A percentile compares a stretch with the other conserved stretches of the same genome.
phyloP scores from a whole-genome alignment of 2,797 vertebrate genomes.

The Sardinella longiceps region DNA sequence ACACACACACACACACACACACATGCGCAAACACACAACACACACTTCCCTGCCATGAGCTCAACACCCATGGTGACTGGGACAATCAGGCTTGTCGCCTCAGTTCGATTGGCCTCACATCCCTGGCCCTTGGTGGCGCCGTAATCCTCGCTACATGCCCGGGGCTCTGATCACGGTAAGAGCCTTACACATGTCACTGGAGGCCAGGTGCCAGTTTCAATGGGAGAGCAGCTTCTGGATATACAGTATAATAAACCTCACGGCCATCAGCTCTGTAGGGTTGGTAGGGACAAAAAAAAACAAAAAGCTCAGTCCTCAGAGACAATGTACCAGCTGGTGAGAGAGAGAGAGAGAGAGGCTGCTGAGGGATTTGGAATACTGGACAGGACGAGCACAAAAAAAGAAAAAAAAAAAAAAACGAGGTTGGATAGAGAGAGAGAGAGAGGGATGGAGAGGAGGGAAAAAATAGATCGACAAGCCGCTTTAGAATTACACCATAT shows the following conservation, averaged over 20 bases:
- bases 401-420: not conserved
- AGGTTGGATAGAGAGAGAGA: slow-evolving; percentile 53
- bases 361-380: slow-evolving; percentile 27
- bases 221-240: slow-evolving; percentile 71
- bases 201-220: slow-evolving; percentile 80
- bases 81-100: slow-evolving; percentile 72
- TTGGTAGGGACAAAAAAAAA: slow-evolving; percentile 44
- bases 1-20: slow-evolving; percentile 26
- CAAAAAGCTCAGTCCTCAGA: slow-evolving; percentile 54
- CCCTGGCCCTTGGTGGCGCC: slow-evolving; percentile 78
- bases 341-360: too few species aligned
- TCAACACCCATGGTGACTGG: slow-evolving; percentile 60
- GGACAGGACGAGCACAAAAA: not conserved
- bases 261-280: slow-evolving; percentile 64
- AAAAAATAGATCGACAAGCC: slow-evolving; percentile 14
- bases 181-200: slow-evolving; percentile 79
- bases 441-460: slow-evolving; percentile 69
- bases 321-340: not conserved
- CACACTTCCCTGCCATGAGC: slow-evolving; percentile 48
- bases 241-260: slow-evolving; percentile 69
- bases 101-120: slow-evolving; percentile 70
- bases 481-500: not conserved
- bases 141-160: slow-evolving; percentile 65
- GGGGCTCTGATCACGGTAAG: slow-evolving; percentile 76
- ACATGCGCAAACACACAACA: slow-evolving; percentile 21